Evolutionary conservation across 2,888 invertebrate species (phyloP).

Genomic region (Deilephila elpenor): DNA sequence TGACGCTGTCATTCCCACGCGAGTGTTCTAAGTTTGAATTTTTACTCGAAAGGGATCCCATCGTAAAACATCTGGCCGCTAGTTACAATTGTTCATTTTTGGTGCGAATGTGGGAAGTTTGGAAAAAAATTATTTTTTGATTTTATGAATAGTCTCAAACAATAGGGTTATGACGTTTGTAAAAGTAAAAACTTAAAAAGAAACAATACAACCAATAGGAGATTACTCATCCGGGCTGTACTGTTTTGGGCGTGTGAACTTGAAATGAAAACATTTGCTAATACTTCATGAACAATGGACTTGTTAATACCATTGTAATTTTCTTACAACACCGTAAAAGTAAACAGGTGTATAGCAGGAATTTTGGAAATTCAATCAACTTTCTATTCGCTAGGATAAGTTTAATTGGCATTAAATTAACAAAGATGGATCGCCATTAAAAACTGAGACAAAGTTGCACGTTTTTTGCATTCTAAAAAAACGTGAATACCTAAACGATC

Average conservation of each 20-base stretch:
- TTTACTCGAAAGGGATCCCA: constrained; percentile 25
- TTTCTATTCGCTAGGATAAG: no score
- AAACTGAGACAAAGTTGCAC: no score
- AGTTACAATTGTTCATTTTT: constrained; percentile 19
- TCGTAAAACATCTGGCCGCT: constrained; percentile 23
- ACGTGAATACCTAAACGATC: background rate
- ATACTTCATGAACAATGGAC: background rate
- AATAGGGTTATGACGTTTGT: constrained; percentile 15
- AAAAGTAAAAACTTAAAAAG: background rate
- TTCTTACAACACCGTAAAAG: background rate
- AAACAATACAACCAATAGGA: constrained; percentile 8
- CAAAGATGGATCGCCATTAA: no score
- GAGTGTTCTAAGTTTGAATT: constrained; percentile 25
- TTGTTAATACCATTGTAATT: background rate
- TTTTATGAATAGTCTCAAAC: background rate
- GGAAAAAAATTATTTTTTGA: background rate
- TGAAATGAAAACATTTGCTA: background rate
- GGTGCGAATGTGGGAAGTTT: constrained; percentile 17
- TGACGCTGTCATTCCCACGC: constrained; percentile 30
- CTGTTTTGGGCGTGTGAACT: background rate
- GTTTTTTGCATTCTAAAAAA: background rate
- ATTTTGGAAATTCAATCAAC: background rate
- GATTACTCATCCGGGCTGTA: background rate
- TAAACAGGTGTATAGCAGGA: background rate
- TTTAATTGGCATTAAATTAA: no score